These are phyloP conservation scores for Lutjanus erythropterus DNA, from an alignment of 2,113 vertebrate species.

Conservation along the genomic window DNA sequence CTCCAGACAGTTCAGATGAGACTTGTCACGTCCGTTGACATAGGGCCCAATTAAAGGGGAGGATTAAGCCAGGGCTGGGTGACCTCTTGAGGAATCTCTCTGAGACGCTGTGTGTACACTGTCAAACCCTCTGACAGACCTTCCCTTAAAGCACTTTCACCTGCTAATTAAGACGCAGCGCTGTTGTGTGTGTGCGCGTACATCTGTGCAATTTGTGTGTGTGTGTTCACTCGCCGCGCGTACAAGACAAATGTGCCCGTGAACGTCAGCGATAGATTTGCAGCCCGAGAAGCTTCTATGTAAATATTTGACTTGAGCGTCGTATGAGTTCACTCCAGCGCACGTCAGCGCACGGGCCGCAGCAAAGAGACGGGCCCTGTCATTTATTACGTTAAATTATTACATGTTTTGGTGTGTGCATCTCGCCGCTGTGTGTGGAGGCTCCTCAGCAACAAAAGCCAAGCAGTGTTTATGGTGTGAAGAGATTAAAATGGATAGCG, in stretches of 20 bases:
- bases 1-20: constrained; percentile 84
- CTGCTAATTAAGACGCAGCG: constrained; percentile 84
- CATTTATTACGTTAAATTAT: constrained; percentile 66
- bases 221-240: constrained; percentile 19
- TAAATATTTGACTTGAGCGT: constrained; percentile 85
- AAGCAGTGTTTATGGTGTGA: constrained; percentile 70
- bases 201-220: neutral
- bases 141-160: constrained; percentile 87
- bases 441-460: constrained; percentile 57
- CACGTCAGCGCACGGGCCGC: constrained; percentile 53
- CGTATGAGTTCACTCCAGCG: constrained; percentile 55
- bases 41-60: constrained; percentile 87
- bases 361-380: constrained; percentile 51
- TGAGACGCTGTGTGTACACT: constrained; percentile 83
- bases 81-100: constrained; percentile 86
- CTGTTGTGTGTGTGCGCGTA: constrained; percentile 9
- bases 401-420: constrained; percentile 49
- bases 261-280: constrained; percentile 69
- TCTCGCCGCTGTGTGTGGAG: constrained; percentile 47
- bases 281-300: constrained; percentile 74
- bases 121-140: constrained; percentile 81
- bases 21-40: constrained; percentile 84
- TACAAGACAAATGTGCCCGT: constrained; percentile 39
- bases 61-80: constrained; percentile 86
- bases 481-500: constrained; percentile 65